Base-by-base conservation (phyloP, 2,888 invertebrate species). In the Ryuthela nishihirai region DNA sequence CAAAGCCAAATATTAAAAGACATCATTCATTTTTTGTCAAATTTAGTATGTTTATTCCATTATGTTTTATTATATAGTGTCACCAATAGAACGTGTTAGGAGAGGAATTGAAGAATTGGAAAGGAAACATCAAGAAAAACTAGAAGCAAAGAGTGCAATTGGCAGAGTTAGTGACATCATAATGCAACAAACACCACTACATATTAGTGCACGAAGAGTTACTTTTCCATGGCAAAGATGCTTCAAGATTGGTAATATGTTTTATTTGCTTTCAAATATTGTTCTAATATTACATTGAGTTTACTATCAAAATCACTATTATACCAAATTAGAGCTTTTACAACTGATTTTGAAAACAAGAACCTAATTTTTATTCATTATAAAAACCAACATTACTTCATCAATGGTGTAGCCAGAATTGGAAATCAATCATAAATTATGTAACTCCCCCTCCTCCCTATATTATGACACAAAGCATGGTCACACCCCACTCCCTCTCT, bases 191-290 rank as follows among this genome's bases (percentile, higher is more conserved):
- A 82, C 82, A 72, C 45, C 50, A 3, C 81, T 83, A 70, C 85
- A 85, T 66, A 84, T 90, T 52, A 82, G 84, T 65, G 82, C 87
- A 9, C 77, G 86, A 25, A 83, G 85, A 71, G 88, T 93, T 38
- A 86, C 86, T 64, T 95, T 95, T 77, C 85, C 87, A 54, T 95
- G 95, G 94, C 93, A 93, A 77, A 80, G 92, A 12, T 93, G 94
- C 3, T 86, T 90, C 60, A 94, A 94, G 74, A 82, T 85, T 60
- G 81, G 80, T 80, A 68, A 67, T 71, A 53, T 18, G n/a, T n/a
- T 24, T 21, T 26, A 41, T 45, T 12, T 38, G 43, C 34, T n/a
- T 32, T 32, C 32, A 12, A 32, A n/a, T 10, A n/a, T 32, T n/a
- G n/a, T 12, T 32, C 10, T 12, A 32, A 32, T n/a, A 10, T 32